A percentile compares a stretch with the other conserved stretches of the same genome.
These are phyloP conservation scores for Dicroscelio sp. DNA, from an alignment of 2,888 invertebrate genomes.

Conservation along the genomic window DNA sequence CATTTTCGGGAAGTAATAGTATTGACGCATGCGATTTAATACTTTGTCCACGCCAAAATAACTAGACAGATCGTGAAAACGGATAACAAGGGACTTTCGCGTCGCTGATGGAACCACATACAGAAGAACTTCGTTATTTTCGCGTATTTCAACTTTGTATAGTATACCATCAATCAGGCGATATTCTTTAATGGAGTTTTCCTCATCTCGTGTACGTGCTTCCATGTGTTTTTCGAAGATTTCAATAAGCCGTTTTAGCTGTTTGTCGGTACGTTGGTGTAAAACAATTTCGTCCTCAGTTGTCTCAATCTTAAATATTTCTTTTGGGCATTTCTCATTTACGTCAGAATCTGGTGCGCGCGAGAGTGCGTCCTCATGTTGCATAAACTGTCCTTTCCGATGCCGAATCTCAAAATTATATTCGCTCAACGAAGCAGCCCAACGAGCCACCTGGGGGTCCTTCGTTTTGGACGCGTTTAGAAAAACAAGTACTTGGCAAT, in stretches of 20 bases:
- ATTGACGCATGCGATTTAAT: neutral
- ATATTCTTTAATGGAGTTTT: neutral
- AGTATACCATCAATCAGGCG: neutral
- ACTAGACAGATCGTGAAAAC: neutral
- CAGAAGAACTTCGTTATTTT: neutral
- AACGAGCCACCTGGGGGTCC: constrained; percentile 15
- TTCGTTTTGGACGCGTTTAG: constrained; percentile 2
- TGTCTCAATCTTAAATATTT: neutral
- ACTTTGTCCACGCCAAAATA: neutral
- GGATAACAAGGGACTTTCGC: neutral
- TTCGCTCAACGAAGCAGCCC: neutral
- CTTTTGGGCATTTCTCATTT: neutral
- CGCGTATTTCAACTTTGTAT: neutral
- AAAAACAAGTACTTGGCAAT: constrained; percentile 16
- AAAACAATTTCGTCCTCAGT: neutral
- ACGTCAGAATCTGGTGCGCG: neutral
- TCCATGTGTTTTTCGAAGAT: neutral
- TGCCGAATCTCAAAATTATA: neutral
- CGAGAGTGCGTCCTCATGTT: neutral
- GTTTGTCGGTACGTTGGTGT: neutral
- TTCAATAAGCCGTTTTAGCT: neutral
- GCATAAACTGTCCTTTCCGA: neutral
- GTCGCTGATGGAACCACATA: neutral
- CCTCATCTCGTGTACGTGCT: neutral
- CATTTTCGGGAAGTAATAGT: no score